Evolutionary conservation across 2,888 invertebrate genomes (phyloP).

Genomic region (Caenorhabditis uteleia): DNA sequence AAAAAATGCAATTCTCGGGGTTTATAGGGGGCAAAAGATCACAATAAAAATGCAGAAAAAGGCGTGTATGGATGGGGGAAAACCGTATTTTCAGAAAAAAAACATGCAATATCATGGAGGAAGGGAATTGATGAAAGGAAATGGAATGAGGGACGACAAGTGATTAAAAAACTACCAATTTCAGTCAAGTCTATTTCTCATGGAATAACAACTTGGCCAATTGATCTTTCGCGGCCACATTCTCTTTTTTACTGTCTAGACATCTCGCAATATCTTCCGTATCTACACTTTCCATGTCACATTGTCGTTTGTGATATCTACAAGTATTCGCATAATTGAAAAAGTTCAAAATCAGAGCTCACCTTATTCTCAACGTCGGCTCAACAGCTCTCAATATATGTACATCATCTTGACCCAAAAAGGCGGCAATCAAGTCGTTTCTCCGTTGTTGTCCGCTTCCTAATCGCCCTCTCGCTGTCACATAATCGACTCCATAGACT

Average conservation of each 20-base stretch:
- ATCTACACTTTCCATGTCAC: conserved; percentile 51
- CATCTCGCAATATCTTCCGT: conserved; percentile 60
- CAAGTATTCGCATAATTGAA: conserved; percentile 5
- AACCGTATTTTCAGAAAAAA: no score
- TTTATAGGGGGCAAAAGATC: no score
- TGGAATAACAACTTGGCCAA: conserved; percentile 46
- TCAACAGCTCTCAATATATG: conserved; percentile 65
- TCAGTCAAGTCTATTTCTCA: conserved; percentile 6
- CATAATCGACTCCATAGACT: conserved; percentile 83
- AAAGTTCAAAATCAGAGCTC: conserved; percentile 6
- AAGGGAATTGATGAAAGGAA: no score
- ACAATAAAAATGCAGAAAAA: no score
- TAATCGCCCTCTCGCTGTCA: conserved; percentile 44
- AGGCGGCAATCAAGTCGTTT: conserved; percentile 58
- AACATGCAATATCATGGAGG: no score
- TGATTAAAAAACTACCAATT: no score
- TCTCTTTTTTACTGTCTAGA: conserved; percentile 54
- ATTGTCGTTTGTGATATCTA: conserved; percentile 57
- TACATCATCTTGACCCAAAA: conserved; percentile 58
- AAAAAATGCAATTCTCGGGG: no score
- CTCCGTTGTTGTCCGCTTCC: conserved; percentile 39
- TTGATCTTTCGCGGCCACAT: conserved; percentile 65
- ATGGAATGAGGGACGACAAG: no score
- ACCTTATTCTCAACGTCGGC: conserved; percentile 63
- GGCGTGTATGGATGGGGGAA: no score